These are phyloP conservation scores for Mixornis gularis DNA, from an alignment of 2,113 vertebrate species.

Conservation along the genomic window DNA sequence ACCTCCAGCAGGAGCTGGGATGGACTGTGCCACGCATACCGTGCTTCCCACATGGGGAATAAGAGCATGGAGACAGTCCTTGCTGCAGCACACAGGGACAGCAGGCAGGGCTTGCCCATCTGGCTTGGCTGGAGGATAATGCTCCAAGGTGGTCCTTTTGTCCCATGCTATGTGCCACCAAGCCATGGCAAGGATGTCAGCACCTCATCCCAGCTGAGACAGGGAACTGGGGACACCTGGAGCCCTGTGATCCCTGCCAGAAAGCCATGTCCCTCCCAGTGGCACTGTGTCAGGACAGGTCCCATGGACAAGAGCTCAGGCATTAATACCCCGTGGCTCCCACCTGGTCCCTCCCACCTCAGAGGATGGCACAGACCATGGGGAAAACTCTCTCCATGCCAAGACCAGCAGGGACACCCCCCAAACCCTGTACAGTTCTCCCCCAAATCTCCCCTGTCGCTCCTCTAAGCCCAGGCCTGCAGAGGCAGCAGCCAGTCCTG, in stretches of 20 bases:
- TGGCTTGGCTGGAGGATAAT: neutral
- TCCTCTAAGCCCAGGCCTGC: neutral
- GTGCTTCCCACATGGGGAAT: neutral
- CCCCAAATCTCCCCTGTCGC: neutral
- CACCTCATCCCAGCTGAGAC: neutral
- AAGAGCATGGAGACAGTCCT: neutral
- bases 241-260: neutral
- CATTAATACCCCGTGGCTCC: fast-evolving
- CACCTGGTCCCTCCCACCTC: fast-evolving
- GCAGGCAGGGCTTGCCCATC: neutral
- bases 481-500: neutral
- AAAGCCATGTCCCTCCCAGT: fast-evolving
- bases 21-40: neutral
- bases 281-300: fast-evolving
- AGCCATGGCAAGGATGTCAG: neutral
- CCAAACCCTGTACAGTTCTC: fast-evolving
- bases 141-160: neutral
- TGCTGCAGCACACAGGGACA: neutral
- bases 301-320: neutral
- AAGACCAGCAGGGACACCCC: neutral
- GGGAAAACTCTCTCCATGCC: neutral
- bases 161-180: fast-evolving
- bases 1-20: neutral
- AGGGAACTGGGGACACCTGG: neutral
- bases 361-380: neutral